Conservation (phyloP, 2,113 vertebrate genomes). For the Aix galericulata region DNA sequence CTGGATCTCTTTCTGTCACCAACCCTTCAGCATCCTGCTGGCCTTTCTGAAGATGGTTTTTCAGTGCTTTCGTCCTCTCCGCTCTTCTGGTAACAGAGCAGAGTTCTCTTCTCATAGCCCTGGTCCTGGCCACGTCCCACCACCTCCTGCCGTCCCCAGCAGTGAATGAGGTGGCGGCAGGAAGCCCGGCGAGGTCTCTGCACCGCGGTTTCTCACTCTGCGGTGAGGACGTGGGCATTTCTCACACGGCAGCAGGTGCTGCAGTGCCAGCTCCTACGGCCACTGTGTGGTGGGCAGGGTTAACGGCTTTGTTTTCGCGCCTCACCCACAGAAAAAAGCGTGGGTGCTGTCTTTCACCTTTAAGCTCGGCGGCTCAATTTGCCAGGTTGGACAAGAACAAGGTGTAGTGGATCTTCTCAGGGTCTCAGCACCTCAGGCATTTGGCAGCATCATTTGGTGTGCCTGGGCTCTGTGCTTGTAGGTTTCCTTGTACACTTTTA, state of each 20-base stretch:
- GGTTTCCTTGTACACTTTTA: background rate
- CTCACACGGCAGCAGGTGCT: background rate
- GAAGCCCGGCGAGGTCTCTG: background rate
- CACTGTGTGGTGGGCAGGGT: accelerated
- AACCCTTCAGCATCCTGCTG: background rate
- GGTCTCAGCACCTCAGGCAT: accelerated
- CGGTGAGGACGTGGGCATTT: background rate
- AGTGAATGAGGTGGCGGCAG: background rate
- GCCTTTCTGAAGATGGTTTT: background rate
- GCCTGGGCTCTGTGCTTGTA: background rate
- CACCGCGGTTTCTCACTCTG: background rate
- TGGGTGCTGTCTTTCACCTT: background rate
- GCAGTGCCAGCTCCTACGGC: accelerated
- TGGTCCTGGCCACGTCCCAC: background rate
- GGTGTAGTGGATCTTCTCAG: background rate
- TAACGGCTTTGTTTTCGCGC: background rate
- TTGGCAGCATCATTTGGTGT: accelerated
- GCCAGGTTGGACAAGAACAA: background rate
- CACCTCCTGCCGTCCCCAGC: accelerated
- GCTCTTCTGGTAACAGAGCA: background rate
- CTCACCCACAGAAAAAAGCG: background rate
- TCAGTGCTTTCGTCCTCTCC: background rate
- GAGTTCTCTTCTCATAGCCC: background rate
- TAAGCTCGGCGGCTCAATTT: background rate
- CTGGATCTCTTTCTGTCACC: background rate